Base-by-base conservation (phyloP, 2,113 vertebrate species). In the Boleophthalmus pectinirostris region DNA sequence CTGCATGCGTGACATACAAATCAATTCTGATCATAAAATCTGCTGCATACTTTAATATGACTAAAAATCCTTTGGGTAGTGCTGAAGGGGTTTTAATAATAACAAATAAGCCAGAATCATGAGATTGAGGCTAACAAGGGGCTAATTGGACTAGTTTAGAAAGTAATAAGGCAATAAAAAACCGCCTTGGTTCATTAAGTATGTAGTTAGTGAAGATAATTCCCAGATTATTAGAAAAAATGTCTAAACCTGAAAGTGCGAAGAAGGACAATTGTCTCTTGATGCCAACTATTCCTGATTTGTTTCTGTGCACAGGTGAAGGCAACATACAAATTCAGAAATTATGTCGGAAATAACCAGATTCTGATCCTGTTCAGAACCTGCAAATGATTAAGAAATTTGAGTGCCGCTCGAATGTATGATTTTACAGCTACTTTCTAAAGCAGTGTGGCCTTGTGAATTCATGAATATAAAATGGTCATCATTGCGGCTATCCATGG, bases 341-440 rank as follows among this genome's bases (percentile, higher is more conserved):
- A 47, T 14, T 13, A 47, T 47, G 46, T 47, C 14, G 13, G 13
- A 47, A 13, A 47, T 47, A 15, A 47, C 12, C 12, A 47, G 2
- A 29, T 29, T 51, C 73, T 18, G 12, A 70, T 49, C 63, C 66
- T 58, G 70, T 68, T 76, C 21, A 56, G 51, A 81, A 69, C 38
- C 69, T 61, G 20, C 5, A 57, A 45, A 46, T 68, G 68, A 80
- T 80, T 72, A 76, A 68, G 35, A 69, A 78, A 83, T 35, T n/a
- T 67, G 54, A 68, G 45, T 60, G 65, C 65, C 10, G 58, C n/a
- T 1, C 68, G 57, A 84, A 70, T 61, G 54, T 85, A 72, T 61
- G 24, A 71, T n/a, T 21, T 60, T 6, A 66, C 53, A 57, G 66
- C 68, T 76, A 20, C 56, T 66, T 69, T 67, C 4, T 0, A 49